A percentile compares a stretch with the other conserved stretches of the same genome.
Conservation (phyloP, 2,888 invertebrate genomes). For the Nasonia oneida region DNA sequence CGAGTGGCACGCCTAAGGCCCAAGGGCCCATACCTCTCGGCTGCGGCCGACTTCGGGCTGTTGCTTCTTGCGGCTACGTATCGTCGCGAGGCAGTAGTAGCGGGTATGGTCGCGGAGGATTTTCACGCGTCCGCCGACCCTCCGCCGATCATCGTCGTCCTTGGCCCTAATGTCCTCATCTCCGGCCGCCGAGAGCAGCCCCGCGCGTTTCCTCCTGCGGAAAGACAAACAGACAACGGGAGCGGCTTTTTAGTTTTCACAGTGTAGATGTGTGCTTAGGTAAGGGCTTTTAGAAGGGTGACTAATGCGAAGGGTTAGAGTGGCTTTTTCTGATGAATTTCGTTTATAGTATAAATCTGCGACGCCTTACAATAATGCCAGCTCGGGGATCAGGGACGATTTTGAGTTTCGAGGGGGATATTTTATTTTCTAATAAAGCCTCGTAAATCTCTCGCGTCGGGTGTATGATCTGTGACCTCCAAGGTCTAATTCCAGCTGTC, state of each 20-base stretch:
- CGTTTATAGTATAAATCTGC: too few species aligned
- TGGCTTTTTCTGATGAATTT: too few species aligned
- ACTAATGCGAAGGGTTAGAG: too few species aligned
- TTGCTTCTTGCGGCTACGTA: neutral
- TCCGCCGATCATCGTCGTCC: constrained; percentile 24
- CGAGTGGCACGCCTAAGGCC: constrained; percentile 85
- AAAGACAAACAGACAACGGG: constrained; percentile 9
- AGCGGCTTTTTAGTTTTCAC: neutral
- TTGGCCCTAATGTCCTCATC: constrained; percentile 40
- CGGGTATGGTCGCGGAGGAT: neutral
- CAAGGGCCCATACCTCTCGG: constrained; percentile 83
- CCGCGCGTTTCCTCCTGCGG: neutral
- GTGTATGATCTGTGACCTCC: neutral
- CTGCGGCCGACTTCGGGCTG: neutral
- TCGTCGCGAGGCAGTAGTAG: neutral
- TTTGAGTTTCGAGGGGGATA: neutral
- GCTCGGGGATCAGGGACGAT: too few species aligned
- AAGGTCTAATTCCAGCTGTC: neutral
- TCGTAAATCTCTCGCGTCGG: neutral
- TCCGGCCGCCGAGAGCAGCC: constrained; percentile 33
- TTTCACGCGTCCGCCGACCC: constrained; percentile 39
- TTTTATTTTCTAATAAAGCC: neutral
- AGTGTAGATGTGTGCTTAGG: neutral
- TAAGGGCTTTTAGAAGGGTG: too few species aligned
- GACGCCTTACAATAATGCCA: too few species aligned